These are phyloP conservation scores for Rhea pennata DNA, from an alignment of 2,113 vertebrate genomes.

Conservation along the genomic window DNA sequence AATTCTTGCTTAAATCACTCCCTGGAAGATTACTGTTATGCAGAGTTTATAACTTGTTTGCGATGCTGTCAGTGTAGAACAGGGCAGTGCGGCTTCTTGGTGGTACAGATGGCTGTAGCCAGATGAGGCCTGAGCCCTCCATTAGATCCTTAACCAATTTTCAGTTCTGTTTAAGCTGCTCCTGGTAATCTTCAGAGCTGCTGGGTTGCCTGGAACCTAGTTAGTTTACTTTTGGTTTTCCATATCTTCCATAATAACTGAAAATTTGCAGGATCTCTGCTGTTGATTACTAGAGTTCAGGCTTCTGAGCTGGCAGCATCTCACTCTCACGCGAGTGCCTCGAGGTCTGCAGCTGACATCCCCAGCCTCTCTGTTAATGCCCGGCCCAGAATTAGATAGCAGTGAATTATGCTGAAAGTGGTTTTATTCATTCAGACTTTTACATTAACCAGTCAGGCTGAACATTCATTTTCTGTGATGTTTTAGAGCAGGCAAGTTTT, in stretches of 20 bases:
- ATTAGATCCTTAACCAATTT: not conserved
- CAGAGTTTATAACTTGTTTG: not conserved
- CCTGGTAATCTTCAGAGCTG: not conserved
- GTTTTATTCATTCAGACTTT: not conserved
- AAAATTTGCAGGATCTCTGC: not conserved
- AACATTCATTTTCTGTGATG: not conserved
- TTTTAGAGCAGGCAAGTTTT: constrained; percentile 11
- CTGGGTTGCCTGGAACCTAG: not conserved
- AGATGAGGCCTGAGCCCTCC: not conserved
- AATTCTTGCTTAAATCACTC: not conserved
- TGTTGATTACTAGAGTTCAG: not conserved
- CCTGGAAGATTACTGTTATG: rapidly evolving
- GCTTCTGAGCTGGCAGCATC: not conserved
- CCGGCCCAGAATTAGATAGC: not conserved
- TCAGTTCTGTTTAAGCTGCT: not conserved
- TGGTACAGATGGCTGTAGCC: not conserved
- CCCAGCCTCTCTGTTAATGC: not conserved
- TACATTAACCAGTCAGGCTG: not conserved
- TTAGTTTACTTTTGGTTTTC: not conserved
- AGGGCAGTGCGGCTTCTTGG: not conserved
- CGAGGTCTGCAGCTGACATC: not conserved
- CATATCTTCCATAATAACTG: not conserved
- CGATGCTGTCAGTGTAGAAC: not conserved
- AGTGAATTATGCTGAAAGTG: not conserved
- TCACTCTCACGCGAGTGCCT: not conserved